Base-by-base conservation (phyloP, 23 tunicate genomes). In the Oikopleura dioica region DNA sequence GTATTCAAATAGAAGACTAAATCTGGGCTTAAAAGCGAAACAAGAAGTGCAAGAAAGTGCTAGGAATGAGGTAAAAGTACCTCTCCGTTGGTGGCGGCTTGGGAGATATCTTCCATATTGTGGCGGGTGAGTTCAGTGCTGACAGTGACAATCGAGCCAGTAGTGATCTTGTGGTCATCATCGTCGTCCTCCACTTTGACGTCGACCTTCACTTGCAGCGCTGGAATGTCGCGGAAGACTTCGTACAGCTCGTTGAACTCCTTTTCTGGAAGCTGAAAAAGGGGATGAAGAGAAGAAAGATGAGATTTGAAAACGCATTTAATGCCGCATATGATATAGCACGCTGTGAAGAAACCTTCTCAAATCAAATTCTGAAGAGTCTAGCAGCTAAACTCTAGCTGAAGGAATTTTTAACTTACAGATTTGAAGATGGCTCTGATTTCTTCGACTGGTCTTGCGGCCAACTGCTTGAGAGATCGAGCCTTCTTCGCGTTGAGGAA, bases 111-210 rank as follows among this genome's bases (percentile, higher is more conserved):
- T 4, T 86, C 92, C 51, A 91, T 72, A 0, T 21, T 37, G 28
- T 76, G 76, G 38, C 97, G 37, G 1, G 75, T 78, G 78, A 91
- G 50, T 5, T 34, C 32, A 1, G 85, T 38, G 1, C 77, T 82
- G 37, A 91, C 87, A 0, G 97, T 91, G 5, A 91, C 97, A 68
- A 94, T 80, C 1, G 99, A 87, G 2, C 99, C 99, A 32, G 99
- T 88, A 4, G 99, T 94, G 72, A 94, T 94, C 36, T 83, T 81
- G 37, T 81, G 38, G 37, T 58, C 75, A 33, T 86, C 89, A 30
- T 94, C 95, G 59, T 94, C 99, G 79, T 94, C 99, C 30, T 63
- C 72, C 16, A 23, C 33, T 28, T 63, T 63, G 72, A 63, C 72
- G 33, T 63, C 72, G 29, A 63, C 72, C 4, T 63, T 63, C 33